Evolutionary conservation across 2,888 invertebrate genomes (phyloP), one percentile per base, ranked within the genome.

Genomic region (Sisyra nigra): DNA sequence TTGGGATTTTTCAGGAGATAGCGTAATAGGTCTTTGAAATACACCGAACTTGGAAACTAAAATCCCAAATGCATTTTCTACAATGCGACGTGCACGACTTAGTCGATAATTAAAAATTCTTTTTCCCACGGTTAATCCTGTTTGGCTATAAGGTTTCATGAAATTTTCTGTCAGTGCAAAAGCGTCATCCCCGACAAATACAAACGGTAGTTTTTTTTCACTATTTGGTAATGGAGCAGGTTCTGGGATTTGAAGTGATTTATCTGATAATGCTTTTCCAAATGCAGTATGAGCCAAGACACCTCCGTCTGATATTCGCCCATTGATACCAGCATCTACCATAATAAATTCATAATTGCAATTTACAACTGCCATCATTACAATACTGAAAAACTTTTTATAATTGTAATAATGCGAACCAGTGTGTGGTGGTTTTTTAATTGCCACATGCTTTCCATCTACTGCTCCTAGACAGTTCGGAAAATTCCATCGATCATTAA

Each of bases 361-460:
- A 45, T 51, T 47, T 2, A 45, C 48, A 17, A 52, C 48, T 18
- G 47, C 51, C 41, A 50, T 37, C 43, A 51, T 14, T 11, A 52
- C 49, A 41, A 48, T 46, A 42, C 49, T 50, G 40, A 49, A 46
- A 34, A 45, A 46, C 10, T 50, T 45, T 44, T 51, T 50, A 34
- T 51, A 52, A 43, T 51, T 51, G 44, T 46, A 53, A 41, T 51
- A 49, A 7, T 40, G 8, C 24, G 48, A 48, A 19, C 48, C 52
- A n/a, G 45, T 37, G 8, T 50, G 44, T 15, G 44, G 35, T 40
- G 52, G 51, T 45, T 48, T 48, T 48, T 49, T 24, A 51, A 50
- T 7, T 39, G 46, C 44, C 3, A 55, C 38, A 48, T 54, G 52
- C 44, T 55, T 55, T 41, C 54, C 53, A 36, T 54, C 54, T 24